Evolutionary conservation across 2,797 vertebrate genomes (phyloP).

Genomic region (Rachycentron canadum): DNA sequence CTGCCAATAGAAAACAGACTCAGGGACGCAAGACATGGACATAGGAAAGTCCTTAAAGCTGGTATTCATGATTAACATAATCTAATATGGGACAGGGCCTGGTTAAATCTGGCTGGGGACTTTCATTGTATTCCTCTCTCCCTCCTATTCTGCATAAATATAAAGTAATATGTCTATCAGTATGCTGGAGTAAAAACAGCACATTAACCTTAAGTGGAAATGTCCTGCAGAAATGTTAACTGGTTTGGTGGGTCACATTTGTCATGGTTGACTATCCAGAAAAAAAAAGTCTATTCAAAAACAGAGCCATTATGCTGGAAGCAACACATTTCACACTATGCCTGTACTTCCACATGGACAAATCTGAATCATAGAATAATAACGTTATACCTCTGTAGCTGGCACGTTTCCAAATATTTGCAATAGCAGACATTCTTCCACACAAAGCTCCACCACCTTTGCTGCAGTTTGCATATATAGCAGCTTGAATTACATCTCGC

Average conservation of each 20-base stretch:
- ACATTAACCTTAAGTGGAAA: background rate
- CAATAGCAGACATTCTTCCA: background rate
- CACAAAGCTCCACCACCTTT: background rate
- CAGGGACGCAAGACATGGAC: constrained; percentile 8
- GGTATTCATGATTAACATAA: constrained; percentile 19
- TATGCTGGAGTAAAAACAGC: background rate
- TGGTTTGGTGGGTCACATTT: background rate
- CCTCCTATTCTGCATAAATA: background rate
- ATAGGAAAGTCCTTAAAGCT: constrained; percentile 4
- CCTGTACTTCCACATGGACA: background rate
- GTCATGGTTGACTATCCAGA: background rate
- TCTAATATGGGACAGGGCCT: background rate
- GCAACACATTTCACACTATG: background rate
- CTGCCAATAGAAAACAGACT: constrained; percentile 21
- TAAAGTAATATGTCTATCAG: constrained; percentile 4
- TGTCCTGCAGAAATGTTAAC: constrained; percentile 15
- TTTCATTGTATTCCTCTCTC: background rate
- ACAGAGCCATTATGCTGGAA: background rate
- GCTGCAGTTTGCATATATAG: background rate
- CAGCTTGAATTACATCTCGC: constrained; percentile 1
- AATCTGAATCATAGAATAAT: constrained; percentile 7
- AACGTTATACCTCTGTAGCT: background rate
- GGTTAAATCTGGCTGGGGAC: background rate
- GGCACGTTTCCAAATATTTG: background rate
- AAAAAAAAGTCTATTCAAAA: constrained; percentile 12